These are phyloP conservation scores for Bicyclus anynana DNA, from an alignment of 1,140 invertebrate species.

Conservation along the genomic window DNA sequence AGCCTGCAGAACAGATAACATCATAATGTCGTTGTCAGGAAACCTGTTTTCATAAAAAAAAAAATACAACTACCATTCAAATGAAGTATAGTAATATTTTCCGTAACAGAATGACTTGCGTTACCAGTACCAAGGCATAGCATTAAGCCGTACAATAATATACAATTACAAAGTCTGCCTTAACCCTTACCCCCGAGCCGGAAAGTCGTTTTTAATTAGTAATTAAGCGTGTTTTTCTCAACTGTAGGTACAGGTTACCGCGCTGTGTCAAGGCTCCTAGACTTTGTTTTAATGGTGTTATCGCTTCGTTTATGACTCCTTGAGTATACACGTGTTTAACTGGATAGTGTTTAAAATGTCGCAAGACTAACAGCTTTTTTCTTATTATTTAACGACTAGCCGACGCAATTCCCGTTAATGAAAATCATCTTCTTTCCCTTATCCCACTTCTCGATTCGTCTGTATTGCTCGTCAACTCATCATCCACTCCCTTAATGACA, in stretches of 20 bases:
- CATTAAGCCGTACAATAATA: not conserved
- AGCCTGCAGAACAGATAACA: no score
- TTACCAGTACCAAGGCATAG: not conserved
- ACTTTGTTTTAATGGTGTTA: conserved; percentile 9
- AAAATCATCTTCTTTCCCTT: no score
- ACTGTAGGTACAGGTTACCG: not conserved
- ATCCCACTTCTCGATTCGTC: no score
- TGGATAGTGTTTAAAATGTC: no score
- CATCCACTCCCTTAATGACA: no score
- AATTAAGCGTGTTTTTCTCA: conserved; percentile 27
- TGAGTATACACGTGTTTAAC: conserved; percentile 10
- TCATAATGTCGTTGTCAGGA: no score
- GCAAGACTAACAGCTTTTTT: no score
- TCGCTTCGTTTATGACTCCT: not conserved
- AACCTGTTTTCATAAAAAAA: no score
- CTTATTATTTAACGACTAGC: no score
- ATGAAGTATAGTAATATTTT: not conserved
- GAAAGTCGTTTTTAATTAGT: conserved; percentile 22
- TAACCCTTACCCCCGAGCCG: conserved; percentile 23
- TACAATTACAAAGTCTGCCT: conserved; percentile 21
- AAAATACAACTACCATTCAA: no score
- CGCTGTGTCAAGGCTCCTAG: conserved; percentile 18
- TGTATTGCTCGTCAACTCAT: no score
- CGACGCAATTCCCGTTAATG: no score
- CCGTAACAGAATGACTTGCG: not conserved